A percentile compares a stretch with the other conserved stretches of the same genome.
Evolutionary conservation across 2,888 invertebrate species (phyloP).

Genomic region (Odontocolon sp.): DNA sequence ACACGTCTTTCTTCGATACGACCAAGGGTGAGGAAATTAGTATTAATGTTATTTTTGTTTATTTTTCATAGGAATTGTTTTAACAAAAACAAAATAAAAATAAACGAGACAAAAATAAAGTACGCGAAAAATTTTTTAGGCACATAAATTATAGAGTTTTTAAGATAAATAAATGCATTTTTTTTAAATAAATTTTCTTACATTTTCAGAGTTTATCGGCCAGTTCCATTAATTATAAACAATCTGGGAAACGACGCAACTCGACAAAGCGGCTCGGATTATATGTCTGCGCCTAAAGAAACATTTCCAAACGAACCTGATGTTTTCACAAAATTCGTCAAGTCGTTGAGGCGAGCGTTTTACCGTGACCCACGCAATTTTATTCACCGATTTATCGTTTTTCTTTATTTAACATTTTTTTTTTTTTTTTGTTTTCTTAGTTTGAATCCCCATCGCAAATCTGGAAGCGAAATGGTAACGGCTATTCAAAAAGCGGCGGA

Average conservation of each 20-base stretch:
- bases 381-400: no score
- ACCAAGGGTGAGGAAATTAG: conserved; percentile 80
- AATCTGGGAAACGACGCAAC: conserved; percentile 77
- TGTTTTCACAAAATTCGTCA: conserved; percentile 70
- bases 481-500: conserved; percentile 71
- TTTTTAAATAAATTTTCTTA: neutral
- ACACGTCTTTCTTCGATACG: conserved; percentile 85
- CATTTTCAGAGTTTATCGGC: conserved; percentile 71
- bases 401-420: no score
- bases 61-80: neutral
- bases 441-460: conserved; percentile 66
- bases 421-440: conserved; percentile 60
- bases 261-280: conserved; percentile 75
- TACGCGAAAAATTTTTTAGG: no score
- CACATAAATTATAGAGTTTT: no score
- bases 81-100: conserved; percentile 3
- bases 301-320: conserved; percentile 67
- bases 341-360: conserved; percentile 67
- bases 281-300: conserved; percentile 74
- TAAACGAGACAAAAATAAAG: no score
- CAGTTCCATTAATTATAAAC: conserved; percentile 76
- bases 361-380: no score
- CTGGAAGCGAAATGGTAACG: conserved; percentile 66
- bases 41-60: neutral
- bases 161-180: no score